A percentile compares a stretch with the other conserved stretches of the same genome.
These are phyloP conservation scores for Peromyscus melanophrys DNA, from an alignment of 2,797 vertebrate genomes.

Conservation along the genomic window DNA sequence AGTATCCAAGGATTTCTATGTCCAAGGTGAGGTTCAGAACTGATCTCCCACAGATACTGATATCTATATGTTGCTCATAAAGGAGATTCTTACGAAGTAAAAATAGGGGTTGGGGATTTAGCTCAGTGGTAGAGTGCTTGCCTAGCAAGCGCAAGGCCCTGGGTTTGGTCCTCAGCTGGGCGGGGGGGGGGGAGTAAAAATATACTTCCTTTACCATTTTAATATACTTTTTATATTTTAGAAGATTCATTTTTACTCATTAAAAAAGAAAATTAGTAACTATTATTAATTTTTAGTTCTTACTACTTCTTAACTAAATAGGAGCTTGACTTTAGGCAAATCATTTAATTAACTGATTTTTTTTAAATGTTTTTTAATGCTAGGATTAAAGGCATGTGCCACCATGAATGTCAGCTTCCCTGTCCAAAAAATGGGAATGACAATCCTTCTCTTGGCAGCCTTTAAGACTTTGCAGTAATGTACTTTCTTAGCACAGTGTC, in stretches of 20 bases:
- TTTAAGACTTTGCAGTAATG: constrained; percentile 25
- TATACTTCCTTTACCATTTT: constrained; percentile 29
- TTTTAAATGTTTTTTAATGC: not conserved
- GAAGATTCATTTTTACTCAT: constrained; percentile 57
- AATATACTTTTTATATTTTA: constrained; percentile 63
- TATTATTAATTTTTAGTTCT: not conserved
- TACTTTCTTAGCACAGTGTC: constrained; percentile 56
- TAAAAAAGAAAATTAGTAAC: constrained; percentile 57
- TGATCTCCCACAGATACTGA: not conserved
- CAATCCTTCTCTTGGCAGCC: not conserved
- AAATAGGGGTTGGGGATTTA: not conserved
- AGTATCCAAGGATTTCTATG: not conserved
- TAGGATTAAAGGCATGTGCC: not conserved
- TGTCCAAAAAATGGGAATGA: constrained; percentile 18
- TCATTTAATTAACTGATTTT: constrained; percentile 35
- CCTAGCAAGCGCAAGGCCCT: too few species aligned
- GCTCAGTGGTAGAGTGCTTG: too few species aligned
- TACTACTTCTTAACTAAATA: not conserved
- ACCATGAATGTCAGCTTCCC: constrained; percentile 27
- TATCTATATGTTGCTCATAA: not conserved
- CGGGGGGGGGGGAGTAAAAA: not conserved
- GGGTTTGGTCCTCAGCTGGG: too few species aligned
- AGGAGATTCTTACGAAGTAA: constrained; percentile 34
- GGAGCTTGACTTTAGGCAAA: constrained; percentile 20
- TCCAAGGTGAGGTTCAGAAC: not conserved